Evolutionary conservation across 2,797 vertebrate species (phyloP), one percentile per base, ranked within the genome.

Genomic region (Paratrypauchen microcephalus): DNA sequence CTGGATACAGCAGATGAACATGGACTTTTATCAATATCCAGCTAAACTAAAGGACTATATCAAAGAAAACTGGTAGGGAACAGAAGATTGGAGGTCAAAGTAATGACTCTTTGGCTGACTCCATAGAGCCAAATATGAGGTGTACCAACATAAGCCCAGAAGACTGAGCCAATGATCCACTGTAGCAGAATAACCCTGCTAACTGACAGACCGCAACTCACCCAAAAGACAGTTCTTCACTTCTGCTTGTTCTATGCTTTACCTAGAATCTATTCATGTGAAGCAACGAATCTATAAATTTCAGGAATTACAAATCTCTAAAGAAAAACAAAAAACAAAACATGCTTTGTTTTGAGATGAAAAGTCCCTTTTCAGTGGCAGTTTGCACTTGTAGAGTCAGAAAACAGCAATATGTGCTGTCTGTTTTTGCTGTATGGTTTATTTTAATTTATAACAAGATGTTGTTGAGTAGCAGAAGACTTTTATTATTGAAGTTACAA

Each of bases 1-100:
- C 91, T 99, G 74, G 97, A 99, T 83, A 97, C 97, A 19, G 97
- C 98, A 50, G 97, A 99, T 74, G 97, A 98, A 86, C 90, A 96
- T 0, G 98, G 98, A 83, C 94, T 98, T 73, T 94, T 99, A 39
- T 99, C 97, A 0, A 79, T 97, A 76, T 96, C 96, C 80, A 95
- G 92, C 87, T 99, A 91, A 92, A 66, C 41, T 36, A 45, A 12
- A 1, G 64, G 0, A 11, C 71, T 69, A 21, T 26, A 24, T 63
- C 55, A 60, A 78, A 76, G 78, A 76, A 79, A 55, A 66, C n/a
- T 36, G 30, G 26, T 9, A 68, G 41, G 72, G 19, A 47, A 58
- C 50, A 30, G 64, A 71, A 7, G 5, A 45, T 72, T 39, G 59
- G 15, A 56, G 57, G 47, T 47, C 65, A 72, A 59, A 64, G 6